phyloP scores from a whole-genome alignment of 2,113 vertebrate genomes.

The Oncorhynchus gorbuscha region DNA sequence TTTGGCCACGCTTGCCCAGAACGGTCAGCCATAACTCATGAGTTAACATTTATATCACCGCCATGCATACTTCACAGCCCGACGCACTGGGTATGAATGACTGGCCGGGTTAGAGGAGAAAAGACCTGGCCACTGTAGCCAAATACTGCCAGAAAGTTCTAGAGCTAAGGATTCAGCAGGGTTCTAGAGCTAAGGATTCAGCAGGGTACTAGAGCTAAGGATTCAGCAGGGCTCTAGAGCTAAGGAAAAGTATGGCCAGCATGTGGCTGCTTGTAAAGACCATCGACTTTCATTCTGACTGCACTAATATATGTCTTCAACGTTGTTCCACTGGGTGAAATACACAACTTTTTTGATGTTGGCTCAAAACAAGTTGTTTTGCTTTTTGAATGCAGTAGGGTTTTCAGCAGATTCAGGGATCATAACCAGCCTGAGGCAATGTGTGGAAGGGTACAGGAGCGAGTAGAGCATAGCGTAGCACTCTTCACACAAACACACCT shows the following conservation, averaged over 20 bases:
- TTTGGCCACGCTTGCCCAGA: conserved; percentile 5
- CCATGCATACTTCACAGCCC: background rate
- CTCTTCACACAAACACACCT: conserved; percentile 12
- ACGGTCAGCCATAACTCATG: background rate
- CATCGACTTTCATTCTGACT: conserved; percentile 28
- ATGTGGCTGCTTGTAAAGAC: conserved; percentile 39
- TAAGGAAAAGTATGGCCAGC: conserved; percentile 30
- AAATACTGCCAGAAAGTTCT: conserved; percentile 17
- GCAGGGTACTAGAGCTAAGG: conserved; percentile 14
- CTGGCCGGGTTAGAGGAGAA: background rate
- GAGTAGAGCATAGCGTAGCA: conserved; percentile 6
- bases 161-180: conserved; percentile 1
- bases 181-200: conserved; percentile 18
- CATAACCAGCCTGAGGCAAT: conserved; percentile 34
- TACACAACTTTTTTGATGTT: conserved; percentile 48
- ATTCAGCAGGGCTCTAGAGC: conserved; percentile 14
- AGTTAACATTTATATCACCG: conserved; percentile 14
- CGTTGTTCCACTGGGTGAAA: conserved; percentile 30
- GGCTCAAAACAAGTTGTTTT: conserved; percentile 34
- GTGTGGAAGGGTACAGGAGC: background rate
- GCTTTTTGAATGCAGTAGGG: conserved; percentile 49
- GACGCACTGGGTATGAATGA: conserved; percentile 4
- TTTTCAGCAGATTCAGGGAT: conserved; percentile 40
- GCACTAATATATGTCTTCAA: conserved; percentile 33
- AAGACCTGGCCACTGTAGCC: background rate